Conservation (phyloP, 1,140 invertebrate species). For the Phocides pigmalion region DNA sequence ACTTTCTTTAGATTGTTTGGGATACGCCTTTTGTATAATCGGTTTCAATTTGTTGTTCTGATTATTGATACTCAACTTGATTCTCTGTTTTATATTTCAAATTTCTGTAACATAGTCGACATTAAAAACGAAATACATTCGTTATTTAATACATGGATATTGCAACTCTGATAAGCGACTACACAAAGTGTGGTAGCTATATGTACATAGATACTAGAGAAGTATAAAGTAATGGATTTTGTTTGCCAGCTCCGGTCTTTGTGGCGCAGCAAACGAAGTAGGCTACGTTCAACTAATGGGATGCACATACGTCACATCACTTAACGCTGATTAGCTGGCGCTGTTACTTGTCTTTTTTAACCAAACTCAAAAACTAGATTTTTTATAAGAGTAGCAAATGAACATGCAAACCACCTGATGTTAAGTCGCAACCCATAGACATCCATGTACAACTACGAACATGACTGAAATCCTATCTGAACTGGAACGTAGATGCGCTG, state of each 20-base stretch:
- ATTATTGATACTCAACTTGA: too few species aligned
- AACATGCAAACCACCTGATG: too few species aligned
- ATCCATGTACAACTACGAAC: too few species aligned
- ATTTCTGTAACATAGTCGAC: too few species aligned
- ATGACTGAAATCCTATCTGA: too few species aligned
- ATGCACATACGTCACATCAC: not conserved
- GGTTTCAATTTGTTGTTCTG: too few species aligned
- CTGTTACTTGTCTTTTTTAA: not conserved
- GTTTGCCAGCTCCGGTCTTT: slow-evolving; percentile 8
- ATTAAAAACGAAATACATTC: too few species aligned
- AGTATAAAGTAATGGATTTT: slow-evolving; percentile 3
- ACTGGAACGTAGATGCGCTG: too few species aligned
- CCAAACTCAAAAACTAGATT: not conserved
- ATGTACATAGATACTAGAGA: slow-evolving; percentile 3
- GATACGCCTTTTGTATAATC: too few species aligned
- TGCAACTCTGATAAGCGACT: not conserved
- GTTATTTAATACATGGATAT: not conserved
- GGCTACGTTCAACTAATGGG: slow-evolving; percentile 10
- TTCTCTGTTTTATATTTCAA: too few species aligned
- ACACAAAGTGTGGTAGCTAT: not conserved
- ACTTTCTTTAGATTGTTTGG: too few species aligned
- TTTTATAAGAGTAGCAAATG: not conserved
- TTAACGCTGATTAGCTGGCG: not conserved
- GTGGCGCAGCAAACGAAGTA: slow-evolving; percentile 1
- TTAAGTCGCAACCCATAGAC: too few species aligned